These are phyloP conservation scores for Palloptera scutellata DNA, from an alignment of 2,888 invertebrate genomes.

Conservation along the genomic window DNA sequence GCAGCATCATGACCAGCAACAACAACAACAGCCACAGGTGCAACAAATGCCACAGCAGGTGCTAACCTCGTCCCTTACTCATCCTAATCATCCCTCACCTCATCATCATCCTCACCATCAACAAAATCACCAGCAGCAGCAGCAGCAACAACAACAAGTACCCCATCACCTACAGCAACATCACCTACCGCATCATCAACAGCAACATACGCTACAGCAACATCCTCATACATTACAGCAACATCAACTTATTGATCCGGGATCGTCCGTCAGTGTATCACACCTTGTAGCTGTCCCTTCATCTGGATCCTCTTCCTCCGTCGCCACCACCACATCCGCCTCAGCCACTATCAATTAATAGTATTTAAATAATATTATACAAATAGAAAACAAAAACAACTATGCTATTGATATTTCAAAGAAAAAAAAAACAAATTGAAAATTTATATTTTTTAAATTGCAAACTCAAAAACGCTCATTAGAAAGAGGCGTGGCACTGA, in stretches of 20 bases:
- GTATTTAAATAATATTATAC: conserved; percentile 37
- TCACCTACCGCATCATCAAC: not conserved
- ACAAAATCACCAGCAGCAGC: not conserved
- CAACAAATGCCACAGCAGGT: conserved; percentile 11
- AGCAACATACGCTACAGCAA: conserved; percentile 31
- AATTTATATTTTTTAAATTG: conserved; percentile 31
- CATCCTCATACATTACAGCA: conserved; percentile 24
- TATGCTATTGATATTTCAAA: conserved; percentile 30
- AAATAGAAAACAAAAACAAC: conserved; percentile 22
- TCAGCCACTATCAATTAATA: conserved; percentile 52
- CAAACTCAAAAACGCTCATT: conserved; percentile 20
- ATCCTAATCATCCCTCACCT: not conserved
- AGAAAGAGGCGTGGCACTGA: conserved; percentile 14
- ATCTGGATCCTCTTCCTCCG: conserved; percentile 30
- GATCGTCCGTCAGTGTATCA: not conserved
- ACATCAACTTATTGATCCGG: conserved; percentile 1
- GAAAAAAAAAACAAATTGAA: conserved; percentile 22
- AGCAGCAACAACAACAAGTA: not conserved
- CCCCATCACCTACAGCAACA: not conserved
- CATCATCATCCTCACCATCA: not conserved
- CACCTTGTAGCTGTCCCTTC: conserved; percentile 24
- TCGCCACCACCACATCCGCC: conserved; percentile 38
- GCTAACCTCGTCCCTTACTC: conserved; percentile 22
- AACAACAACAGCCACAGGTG: conserved; percentile 17
- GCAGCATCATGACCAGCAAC: conserved; percentile 32